phyloP scores from a whole-genome alignment of 2,113 vertebrate species.

The Alethe diademata region DNA sequence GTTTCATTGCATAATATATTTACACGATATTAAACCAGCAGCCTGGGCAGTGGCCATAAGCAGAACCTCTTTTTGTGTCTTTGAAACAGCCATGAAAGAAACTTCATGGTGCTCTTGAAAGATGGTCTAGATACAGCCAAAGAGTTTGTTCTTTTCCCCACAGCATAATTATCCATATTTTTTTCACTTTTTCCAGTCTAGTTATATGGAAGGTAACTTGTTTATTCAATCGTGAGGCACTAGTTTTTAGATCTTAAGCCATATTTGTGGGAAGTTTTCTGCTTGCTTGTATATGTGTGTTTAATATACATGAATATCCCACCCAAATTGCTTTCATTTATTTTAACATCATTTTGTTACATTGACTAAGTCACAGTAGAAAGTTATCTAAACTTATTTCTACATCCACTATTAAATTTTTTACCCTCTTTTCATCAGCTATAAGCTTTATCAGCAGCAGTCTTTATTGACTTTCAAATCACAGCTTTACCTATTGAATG shows the following conservation, averaged over 20 bases:
- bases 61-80: not conserved
- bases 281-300: not conserved
- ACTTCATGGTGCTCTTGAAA: not conserved
- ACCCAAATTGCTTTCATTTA: not conserved
- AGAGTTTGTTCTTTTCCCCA: not conserved
- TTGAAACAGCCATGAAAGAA: not conserved
- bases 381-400: not conserved
- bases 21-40: not conserved
- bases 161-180: not conserved
- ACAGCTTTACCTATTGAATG: not conserved
- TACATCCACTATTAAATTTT: not conserved
- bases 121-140: not conserved
- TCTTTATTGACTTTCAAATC: not conserved
- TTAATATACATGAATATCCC: not conserved
- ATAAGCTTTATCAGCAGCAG: not conserved
- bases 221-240: not conserved
- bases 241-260: not conserved
- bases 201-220: not conserved
- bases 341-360: not conserved
- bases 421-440: not conserved
- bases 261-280: not conserved
- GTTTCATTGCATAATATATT: not conserved
- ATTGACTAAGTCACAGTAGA: not conserved
- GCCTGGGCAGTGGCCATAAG: not conserved
- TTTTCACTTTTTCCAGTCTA: not conserved